phyloP scores from a whole-genome alignment of 2,113 vertebrate genomes.

The Trichomycterus rosablanca region DNA sequence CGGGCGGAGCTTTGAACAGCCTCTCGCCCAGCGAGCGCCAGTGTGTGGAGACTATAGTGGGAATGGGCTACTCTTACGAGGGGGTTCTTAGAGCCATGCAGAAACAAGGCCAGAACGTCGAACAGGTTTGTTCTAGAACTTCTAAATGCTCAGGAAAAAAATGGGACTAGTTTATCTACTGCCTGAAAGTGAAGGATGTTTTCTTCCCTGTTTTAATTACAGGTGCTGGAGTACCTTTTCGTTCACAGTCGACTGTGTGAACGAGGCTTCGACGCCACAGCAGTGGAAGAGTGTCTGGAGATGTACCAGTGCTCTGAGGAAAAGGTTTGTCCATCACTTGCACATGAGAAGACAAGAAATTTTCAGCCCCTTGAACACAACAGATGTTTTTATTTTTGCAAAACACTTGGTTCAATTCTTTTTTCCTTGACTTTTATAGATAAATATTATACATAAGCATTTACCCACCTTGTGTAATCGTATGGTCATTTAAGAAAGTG shows the following conservation, averaged over 20 bases:
- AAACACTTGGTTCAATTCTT: no score
- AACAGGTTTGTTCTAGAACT: conserved; percentile 74
- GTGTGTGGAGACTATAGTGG: conserved; percentile 85
- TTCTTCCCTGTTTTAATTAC: no score
- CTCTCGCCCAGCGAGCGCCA: conserved; percentile 82
- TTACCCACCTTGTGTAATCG: no score
- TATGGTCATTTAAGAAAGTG: no score
- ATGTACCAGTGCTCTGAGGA: conserved; percentile 94
- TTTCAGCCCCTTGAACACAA: no score
- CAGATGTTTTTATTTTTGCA: no score
- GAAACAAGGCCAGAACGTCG: conserved; percentile 90
- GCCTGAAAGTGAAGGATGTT: no score
- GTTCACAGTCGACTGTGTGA: conserved; percentile 88
- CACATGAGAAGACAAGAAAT: no score
- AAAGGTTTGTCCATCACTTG: conserved; percentile 81
- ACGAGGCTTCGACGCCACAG: conserved; percentile 85
- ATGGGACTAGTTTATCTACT: no score
- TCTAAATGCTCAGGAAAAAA: no score
- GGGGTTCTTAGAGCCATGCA: conserved; percentile 91
- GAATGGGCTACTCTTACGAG: conserved; percentile 92
- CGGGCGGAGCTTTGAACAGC: conserved; percentile 60
- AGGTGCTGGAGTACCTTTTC: conserved; percentile 94
- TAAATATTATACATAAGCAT: no score
- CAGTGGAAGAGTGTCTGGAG: conserved; percentile 94
- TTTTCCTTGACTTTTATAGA: no score